phyloP scores from a whole-genome alignment of 2,888 invertebrate genomes.

The Minunthozetes semirufus region DNA sequence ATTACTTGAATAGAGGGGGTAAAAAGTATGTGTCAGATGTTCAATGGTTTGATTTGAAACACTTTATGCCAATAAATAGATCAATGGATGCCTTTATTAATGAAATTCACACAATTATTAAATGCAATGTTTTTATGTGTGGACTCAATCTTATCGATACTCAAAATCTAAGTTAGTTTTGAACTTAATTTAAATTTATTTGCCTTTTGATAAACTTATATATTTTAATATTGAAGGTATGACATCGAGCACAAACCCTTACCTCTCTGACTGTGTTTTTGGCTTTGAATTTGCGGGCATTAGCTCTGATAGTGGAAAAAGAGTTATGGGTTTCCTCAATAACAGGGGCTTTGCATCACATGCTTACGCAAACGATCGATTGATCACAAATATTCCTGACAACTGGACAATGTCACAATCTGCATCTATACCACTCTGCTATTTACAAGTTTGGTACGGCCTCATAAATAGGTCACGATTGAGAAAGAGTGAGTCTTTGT shows the following conservation, averaged over 20 bases:
- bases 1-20: conserved; percentile 84
- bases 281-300: conserved; percentile 84
- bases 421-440: conserved; percentile 87
- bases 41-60: conserved; percentile 70
- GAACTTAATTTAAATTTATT: too few relatives aligned
- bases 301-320: conserved; percentile 61
- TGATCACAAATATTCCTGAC: conserved; percentile 80
- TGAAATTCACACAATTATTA: too few relatives aligned
- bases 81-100: too few relatives aligned
- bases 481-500: conserved; percentile 55
- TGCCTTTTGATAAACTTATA: too few relatives aligned
- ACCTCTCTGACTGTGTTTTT: conserved; percentile 68
- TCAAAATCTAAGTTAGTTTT: conserved; percentile 58
- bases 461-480: conserved; percentile 73
- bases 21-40: conserved; percentile 88
- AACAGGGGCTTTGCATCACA: conserved; percentile 75
- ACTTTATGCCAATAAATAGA: neutral
- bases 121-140: too few relatives aligned
- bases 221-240: conserved; percentile 49
- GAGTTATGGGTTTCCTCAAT: conserved; percentile 87
- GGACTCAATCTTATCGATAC: too few relatives aligned
- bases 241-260: neutral
- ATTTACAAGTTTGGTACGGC: conserved; percentile 78
- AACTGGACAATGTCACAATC: conserved; percentile 83
- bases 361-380: conserved; percentile 59